Conservation (phyloP, 1,140 invertebrate genomes). For the Doryteuthis pealeii region DNA sequence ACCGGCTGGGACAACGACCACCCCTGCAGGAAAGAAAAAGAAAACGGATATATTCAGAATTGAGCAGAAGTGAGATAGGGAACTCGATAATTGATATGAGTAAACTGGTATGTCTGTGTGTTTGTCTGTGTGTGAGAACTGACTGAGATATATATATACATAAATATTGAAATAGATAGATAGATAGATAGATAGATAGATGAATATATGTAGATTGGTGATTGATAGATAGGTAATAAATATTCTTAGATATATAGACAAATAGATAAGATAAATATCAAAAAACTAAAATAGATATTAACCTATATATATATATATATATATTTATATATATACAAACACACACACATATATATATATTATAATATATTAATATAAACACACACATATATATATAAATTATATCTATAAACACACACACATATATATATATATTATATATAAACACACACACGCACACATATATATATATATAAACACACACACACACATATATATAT, state of each 20-base stretch:
- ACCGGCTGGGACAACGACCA: slow-evolving; percentile 39
- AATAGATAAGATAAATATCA: too few relatives aligned
- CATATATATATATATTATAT: not conserved
- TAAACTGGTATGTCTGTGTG: not conserved
- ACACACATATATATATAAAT: not conserved
- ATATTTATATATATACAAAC: too few relatives aligned
- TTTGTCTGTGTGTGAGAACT: not conserved
- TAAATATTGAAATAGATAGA: too few relatives aligned
- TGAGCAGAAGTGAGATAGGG: not conserved
- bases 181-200: too few relatives aligned
- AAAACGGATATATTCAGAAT: not conserved
- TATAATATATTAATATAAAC: not conserved
- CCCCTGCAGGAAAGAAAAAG: slow-evolving; percentile 25
- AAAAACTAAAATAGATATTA: too few relatives aligned
- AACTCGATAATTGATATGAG: not conserved
- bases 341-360: too few relatives aligned
- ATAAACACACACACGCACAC: not conserved
- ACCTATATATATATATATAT: too few relatives aligned
- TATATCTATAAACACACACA: not conserved
- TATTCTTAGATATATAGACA: too few relatives aligned
- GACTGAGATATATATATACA: too few relatives aligned
- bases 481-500: not conserved
- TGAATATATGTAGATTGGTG: not conserved
- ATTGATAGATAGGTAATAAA: too few relatives aligned
- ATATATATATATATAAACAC: not conserved